Evolutionary conservation across 2,888 invertebrate genomes (phyloP).

Genomic region (Drosophila monieri): DNA sequence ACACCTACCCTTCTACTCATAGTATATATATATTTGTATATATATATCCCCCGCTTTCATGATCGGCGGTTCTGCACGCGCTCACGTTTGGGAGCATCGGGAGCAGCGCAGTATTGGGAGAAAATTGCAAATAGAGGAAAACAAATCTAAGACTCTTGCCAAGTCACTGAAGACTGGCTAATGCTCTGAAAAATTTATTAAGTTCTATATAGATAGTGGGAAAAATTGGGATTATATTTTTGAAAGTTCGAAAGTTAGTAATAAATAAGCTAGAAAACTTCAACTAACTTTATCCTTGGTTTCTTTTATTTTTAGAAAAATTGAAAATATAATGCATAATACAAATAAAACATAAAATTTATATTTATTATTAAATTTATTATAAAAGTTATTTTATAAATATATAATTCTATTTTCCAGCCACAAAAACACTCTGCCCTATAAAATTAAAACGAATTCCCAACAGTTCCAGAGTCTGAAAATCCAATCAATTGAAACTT

Average conservation of each 20-base stretch:
- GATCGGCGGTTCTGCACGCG: conserved; percentile 48
- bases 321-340: no score
- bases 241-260: no score
- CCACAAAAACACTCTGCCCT: neutral
- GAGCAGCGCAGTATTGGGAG: conserved; percentile 63
- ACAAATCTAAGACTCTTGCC: conserved; percentile 48
- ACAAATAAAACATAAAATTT: no score
- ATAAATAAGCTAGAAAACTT: no score
- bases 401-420: neutral
- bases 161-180: conserved; percentile 11
- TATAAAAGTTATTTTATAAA: no score
- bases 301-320: no score
- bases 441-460: neutral
- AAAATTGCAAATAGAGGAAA: conserved; percentile 58
- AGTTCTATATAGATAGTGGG: no score
- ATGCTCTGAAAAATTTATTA: conserved; percentile 1
- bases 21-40: neutral
- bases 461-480: neutral
- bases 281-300: no score
- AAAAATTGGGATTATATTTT: no score
- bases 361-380: no score
- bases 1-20: conserved; percentile 32
- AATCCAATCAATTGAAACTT: conserved; percentile 25
- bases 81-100: conserved; percentile 62
- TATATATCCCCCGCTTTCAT: conserved; percentile 12